These are phyloP conservation scores for Liasis olivaceus DNA, from an alignment of 2,797 vertebrate species.

Conservation along the genomic window DNA sequence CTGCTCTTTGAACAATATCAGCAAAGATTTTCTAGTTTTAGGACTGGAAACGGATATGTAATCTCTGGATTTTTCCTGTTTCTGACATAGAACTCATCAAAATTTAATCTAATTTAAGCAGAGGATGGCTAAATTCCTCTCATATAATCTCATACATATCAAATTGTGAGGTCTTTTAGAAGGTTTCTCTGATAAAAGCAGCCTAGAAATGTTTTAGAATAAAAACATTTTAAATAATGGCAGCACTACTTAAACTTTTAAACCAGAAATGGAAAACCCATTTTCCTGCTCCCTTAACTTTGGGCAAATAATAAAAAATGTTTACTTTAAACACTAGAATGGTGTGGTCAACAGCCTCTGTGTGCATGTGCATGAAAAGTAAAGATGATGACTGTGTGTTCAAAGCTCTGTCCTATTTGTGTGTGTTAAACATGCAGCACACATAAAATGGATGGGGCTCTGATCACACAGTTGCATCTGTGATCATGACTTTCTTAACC, in stretches of 20 bases:
- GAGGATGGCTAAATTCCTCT: not conserved
- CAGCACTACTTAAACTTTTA: not conserved
- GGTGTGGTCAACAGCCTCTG: not conserved
- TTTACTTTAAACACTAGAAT: not conserved
- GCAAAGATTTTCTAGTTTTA: not conserved
- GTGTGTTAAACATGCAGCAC: not conserved
- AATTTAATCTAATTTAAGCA: not conserved
- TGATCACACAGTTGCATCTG: not conserved
- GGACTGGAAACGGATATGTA: not conserved
- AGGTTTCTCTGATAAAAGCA: not conserved
- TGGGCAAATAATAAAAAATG: not conserved
- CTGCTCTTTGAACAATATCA: not conserved
- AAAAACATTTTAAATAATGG: not conserved
- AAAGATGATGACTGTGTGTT: not conserved
- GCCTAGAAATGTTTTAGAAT: not conserved
- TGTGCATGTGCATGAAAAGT: not conserved
- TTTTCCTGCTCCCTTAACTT: not conserved
- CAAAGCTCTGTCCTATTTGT: not conserved
- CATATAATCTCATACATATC: not conserved
- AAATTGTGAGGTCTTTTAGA: not conserved
- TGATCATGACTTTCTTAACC: not conserved
- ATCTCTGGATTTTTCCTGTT: not conserved
- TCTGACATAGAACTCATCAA: not conserved
- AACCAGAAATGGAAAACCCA: not conserved
- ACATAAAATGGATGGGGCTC: not conserved